Conservation (phyloP, 1,140 invertebrate species). For the Elysia chlorotica region DNA sequence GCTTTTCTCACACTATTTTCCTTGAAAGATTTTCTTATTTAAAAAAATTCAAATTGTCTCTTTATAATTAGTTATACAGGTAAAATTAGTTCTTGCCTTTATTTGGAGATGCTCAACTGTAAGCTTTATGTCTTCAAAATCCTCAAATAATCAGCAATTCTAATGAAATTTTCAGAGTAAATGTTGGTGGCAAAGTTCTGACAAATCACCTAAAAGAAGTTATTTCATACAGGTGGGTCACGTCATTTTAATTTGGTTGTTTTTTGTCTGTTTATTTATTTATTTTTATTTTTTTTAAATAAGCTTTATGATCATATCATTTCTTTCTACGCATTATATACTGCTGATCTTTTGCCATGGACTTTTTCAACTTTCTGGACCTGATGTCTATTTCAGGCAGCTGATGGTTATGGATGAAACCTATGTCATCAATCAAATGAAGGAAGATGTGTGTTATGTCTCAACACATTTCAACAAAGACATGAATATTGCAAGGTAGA, state of each 20-base stretch:
- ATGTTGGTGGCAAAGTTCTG: constrained; percentile 95
- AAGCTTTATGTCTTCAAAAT: too few relatives aligned
- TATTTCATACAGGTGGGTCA: constrained; percentile 84
- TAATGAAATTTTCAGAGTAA: constrained; percentile 70
- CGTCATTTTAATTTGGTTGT: background rate
- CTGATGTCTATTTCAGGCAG: constrained; percentile 68
- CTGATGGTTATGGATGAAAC: constrained; percentile 99
- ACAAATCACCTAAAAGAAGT: constrained; percentile 99
- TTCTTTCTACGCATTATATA: background rate
- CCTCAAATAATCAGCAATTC: too few relatives aligned
- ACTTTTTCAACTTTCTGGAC: background rate
- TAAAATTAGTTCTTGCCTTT: too few relatives aligned
- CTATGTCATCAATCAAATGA: constrained; percentile 97
- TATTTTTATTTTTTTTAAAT: background rate
- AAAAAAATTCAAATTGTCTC: too few relatives aligned
- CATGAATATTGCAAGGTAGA: constrained; percentile 77
- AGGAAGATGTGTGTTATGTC: constrained; percentile 97
- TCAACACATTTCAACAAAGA: constrained; percentile 84
- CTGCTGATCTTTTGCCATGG: background rate
- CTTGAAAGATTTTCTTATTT: too few relatives aligned
- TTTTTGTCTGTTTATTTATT: background rate
- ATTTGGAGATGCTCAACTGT: too few relatives aligned
- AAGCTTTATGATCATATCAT: background rate
- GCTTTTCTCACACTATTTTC: too few relatives aligned
- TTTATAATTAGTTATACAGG: too few relatives aligned